phyloP scores from a whole-genome alignment of 2,797 vertebrate species.

The Gila robusta region DNA sequence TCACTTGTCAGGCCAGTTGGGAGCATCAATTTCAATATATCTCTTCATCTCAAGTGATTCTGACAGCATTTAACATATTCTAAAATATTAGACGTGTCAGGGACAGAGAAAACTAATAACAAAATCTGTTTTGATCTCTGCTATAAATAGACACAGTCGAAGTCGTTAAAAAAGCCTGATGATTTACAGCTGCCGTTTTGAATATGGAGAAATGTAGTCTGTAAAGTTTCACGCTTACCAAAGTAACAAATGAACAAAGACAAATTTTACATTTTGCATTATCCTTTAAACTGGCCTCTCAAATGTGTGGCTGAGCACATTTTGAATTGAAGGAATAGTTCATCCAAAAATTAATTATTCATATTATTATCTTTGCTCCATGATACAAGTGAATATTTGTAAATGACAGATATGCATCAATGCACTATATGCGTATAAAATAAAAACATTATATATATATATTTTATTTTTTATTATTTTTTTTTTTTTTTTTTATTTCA shows the following conservation, averaged over 20 bases:
- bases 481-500: no score
- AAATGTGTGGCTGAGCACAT: background rate
- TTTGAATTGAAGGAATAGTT: background rate
- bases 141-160: background rate
- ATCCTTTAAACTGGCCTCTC: background rate
- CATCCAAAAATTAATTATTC: background rate
- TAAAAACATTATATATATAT: no score
- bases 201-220: background rate
- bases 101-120: slow-evolving; percentile 21
- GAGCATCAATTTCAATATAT: slow-evolving; percentile 48
- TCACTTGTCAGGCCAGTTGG: slow-evolving; percentile 5
- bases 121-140: slow-evolving; percentile 22
- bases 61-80: slow-evolving; percentile 44
- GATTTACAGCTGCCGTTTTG: background rate
- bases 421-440: no score
- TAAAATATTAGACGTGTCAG: slow-evolving; percentile 36
- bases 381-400: no score
- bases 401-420: no score
- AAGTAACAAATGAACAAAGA: background rate
- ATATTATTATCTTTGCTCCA: no score
- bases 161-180: background rate
- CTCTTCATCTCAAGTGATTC: slow-evolving; percentile 27
- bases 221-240: background rate
- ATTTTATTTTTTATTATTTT: no score
- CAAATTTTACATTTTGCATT: background rate